Base-by-base conservation (phyloP, 2,797 vertebrate species). In the Tachyglossus aculeatus region DNA sequence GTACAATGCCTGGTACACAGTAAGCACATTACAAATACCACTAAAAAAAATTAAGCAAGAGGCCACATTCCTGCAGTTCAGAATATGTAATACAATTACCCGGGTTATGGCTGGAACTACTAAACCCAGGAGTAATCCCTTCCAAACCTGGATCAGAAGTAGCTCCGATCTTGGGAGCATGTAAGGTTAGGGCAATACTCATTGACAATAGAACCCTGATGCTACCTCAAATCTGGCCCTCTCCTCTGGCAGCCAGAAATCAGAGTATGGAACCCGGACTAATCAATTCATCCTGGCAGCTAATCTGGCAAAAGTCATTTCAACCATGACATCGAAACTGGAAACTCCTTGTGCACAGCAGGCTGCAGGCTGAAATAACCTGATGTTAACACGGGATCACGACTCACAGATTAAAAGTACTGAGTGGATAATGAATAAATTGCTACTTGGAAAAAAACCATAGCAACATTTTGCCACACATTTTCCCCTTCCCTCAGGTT, bases 181-280 rank as follows among this genome's bases (percentile, higher is more conserved):
- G 72, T 74, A 67, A 55, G 63, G 73, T 71, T 81, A 84, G 63
- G 62, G 70, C 61, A 58, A 86, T 48, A 78, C 68, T 74, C 67
- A 45, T 65, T 80, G 77, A 47, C 76, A 73, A 65, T 41, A 29
- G 70, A 59, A 37, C 70, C 60, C 77, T 18, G n/a, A 84, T 55
- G 13, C 71, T 85, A 75, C 77, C 53, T 57, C 66, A 81, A 84
- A 84, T 86, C 73, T 72, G 53, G 81, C 84, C 68, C 74, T 74
- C 56, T 56, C 43, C 38, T 37, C 24, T 37, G 57, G 53, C 37
- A 15, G 37, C 25, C 45, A 41, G 73, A 86, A 87, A 82, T 68
- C 64, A 59, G 75, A 71, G 48, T 27, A 25, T 27, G 5, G 34
- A 76, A 80, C 70, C 64, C 29, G 50, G 67, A 84, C 65, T 7